Base-by-base conservation (phyloP, 2,113 vertebrate genomes). In the Podiceps cristatus region DNA sequence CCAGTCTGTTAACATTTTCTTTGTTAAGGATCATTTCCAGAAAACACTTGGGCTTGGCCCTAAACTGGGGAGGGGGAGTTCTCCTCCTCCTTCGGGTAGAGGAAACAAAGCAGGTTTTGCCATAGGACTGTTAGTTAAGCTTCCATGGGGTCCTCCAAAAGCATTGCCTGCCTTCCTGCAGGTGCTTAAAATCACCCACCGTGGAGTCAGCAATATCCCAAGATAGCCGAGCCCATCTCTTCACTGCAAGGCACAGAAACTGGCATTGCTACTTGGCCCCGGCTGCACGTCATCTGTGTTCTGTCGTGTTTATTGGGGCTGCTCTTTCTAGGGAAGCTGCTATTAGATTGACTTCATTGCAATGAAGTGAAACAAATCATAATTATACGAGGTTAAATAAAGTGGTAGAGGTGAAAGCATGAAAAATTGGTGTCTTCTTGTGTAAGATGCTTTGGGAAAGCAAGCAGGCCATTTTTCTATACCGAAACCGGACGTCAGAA, bases 261-360 rank as follows among this genome's bases (percentile, higher is more conserved):
- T 42, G 33, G 16, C 9, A 12, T 56, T 71, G 23, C 19, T 1
- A 0, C 50, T 25, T 40, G 25, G 33, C 13, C 24, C 6, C 0
- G 1, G 24, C 44, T 49, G 11, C 2, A 1, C 40, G 18, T 80
- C 68, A 5, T 18, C 47, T 47, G 13, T 79, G 49, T 53, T 42
- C 72, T 50, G 35, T 18, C 7, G 0, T 2, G 1, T 47, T 80
- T 33, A 8, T 7, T 31, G 35, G 63, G 73, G 33, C 47, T 69
- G 55, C 72, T 49, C 27, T 58, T 81, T 53, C 33, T 24, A 20
- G 49, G 52, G 63, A 76, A 52, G 28, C 47, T 2, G 0, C 47
- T 68, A 35, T 63, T 78, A 42, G n/a, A 16, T 33, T 45, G 56
- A 56, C 40, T 77, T 89, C 7, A 24, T 37, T 76, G 59, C 69